Evolutionary conservation across 2,888 invertebrate genomes (phyloP).

Genomic region (Melinopterus prodromus): DNA sequence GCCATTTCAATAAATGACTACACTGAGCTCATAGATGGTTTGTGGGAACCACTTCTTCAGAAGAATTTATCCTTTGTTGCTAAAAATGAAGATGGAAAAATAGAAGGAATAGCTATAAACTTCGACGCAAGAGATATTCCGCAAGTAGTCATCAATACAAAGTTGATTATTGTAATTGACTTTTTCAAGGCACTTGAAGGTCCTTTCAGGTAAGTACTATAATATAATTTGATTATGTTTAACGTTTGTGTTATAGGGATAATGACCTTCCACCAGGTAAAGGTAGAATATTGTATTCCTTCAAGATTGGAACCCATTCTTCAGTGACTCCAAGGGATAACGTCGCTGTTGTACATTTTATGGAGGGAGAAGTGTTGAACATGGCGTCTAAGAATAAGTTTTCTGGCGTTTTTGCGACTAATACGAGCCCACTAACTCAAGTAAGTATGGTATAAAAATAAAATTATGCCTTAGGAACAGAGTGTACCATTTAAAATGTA

Average conservation of each 20-base stretch:
- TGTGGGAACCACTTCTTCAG: conserved; percentile 75
- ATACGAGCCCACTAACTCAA: conserved; percentile 87
- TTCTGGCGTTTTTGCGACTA: conserved; percentile 83
- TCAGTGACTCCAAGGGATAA: conserved; percentile 75
- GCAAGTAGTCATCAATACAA: conserved; percentile 72
- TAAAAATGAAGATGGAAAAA: conserved; percentile 63
- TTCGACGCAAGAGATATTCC: conserved; percentile 86
- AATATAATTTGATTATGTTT: conserved; percentile 9
- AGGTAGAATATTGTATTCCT: conserved; percentile 79
- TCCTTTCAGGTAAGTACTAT: conserved; percentile 67
- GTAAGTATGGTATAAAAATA: conserved; percentile 58
- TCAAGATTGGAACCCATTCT: conserved; percentile 86
- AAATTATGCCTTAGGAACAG: too few species aligned
- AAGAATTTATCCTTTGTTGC: conserved; percentile 79
- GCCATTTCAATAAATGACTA: conserved; percentile 76
- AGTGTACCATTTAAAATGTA: too few species aligned
- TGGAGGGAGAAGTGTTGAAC: conserved; percentile 78
- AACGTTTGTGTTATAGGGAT: conserved; percentile 59
- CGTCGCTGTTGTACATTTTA: conserved; percentile 78
- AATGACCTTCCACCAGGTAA: conserved; percentile 68
- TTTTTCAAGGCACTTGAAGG: conserved; percentile 81
- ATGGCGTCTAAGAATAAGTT: conserved; percentile 73
- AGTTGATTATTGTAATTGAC: conserved; percentile 76
- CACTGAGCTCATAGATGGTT: conserved; percentile 69
- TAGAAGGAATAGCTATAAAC: conserved; percentile 78